Evolutionary conservation across 2,797 vertebrate genomes (phyloP).

Genomic region (Phaenicophaeus curvirostris): DNA sequence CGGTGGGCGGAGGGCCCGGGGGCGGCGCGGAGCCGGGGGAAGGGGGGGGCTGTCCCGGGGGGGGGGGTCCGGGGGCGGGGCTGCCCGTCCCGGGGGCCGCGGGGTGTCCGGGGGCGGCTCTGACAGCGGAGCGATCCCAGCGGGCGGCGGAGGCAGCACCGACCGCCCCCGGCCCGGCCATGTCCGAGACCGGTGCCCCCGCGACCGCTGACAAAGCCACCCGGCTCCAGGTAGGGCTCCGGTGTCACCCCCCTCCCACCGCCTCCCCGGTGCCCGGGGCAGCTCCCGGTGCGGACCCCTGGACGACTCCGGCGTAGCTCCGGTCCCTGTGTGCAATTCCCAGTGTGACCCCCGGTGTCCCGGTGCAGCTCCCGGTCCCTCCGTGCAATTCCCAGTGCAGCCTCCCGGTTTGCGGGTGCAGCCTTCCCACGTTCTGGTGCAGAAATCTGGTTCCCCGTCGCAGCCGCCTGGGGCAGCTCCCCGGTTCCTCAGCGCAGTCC

Average conservation of each 20-base stretch:
- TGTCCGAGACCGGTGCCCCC: conserved; percentile 43
- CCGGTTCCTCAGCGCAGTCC: no score
- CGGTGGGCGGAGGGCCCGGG: not conserved
- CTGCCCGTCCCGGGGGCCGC: not conserved
- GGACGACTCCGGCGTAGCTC: no score
- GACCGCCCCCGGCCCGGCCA: conserved; percentile 4
- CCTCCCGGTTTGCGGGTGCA: no score
- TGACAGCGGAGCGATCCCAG: not conserved
- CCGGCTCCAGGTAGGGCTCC: conserved; percentile 58
- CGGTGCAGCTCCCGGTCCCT: no score
- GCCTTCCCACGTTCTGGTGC: no score
- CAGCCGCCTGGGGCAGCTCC: no score
- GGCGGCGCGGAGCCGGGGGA: not conserved
- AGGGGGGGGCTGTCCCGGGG: not conserved
- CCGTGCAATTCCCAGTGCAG: no score
- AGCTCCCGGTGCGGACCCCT: not conserved
- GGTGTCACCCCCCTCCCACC: not conserved
- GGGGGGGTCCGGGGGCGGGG: not conserved
- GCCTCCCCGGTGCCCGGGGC: not conserved
- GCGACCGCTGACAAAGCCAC: conserved; percentile 60
- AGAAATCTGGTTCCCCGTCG: no score
- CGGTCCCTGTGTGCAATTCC: no score
- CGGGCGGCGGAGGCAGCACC: conserved; percentile 20
- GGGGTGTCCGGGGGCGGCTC: not conserved
- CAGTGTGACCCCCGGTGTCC: no score